Percentiles rank a stretch among this genome's conserved stretches.
Conservation (phyloP, 2,113 vertebrate genomes). For the Hypanus sabinus region DNA sequence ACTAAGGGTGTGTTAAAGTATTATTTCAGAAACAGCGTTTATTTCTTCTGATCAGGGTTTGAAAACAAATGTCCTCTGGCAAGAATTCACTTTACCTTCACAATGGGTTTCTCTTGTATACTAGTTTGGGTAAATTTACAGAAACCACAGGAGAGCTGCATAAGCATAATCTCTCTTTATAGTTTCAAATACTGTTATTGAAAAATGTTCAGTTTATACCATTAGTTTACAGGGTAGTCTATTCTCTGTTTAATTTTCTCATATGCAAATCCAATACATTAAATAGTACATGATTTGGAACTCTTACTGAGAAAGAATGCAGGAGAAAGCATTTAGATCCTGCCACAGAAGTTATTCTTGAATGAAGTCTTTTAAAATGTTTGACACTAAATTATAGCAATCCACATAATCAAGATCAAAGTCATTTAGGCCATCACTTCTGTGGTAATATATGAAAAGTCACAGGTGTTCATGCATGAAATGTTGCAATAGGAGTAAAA, state of each 20-base stretch:
- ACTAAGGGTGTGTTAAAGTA: background rate
- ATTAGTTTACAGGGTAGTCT: background rate
- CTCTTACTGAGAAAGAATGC: background rate
- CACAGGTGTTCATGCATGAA: background rate
- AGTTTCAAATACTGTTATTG: background rate
- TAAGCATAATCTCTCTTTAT: background rate
- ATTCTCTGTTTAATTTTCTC: background rate
- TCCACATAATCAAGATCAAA: background rate
- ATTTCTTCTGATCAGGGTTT: background rate
- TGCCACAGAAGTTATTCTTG: background rate
- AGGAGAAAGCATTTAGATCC: background rate
- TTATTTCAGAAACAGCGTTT: background rate
- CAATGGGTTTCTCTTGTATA: background rate
- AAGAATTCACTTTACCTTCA: background rate
- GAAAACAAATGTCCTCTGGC: background rate
- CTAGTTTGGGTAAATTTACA: background rate
- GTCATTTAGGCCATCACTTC: background rate
- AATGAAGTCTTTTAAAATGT: background rate
- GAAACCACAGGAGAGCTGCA: background rate
- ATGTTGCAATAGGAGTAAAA: background rate
- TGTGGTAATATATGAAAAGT: background rate
- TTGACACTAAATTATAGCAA: background rate
- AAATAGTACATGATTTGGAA: background rate
- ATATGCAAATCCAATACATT: background rate
- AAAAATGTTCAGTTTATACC: background rate